These are phyloP conservation scores for Hippotragus niger DNA, from an alignment of 2,113 vertebrate genomes.

Conservation along the genomic window DNA sequence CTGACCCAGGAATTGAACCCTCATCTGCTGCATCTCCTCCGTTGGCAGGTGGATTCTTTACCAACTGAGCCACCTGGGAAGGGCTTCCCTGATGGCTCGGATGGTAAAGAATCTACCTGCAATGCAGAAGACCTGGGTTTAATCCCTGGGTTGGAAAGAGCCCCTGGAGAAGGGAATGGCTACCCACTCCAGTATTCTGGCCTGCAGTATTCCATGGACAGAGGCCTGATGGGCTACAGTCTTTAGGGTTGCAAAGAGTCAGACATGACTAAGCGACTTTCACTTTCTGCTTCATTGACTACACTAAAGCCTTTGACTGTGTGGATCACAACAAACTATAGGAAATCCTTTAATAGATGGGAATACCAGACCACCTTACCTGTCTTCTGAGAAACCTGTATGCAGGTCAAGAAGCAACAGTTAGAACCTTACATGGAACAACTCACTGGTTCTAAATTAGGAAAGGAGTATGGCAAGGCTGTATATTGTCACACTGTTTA, in stretches of 20 bases:
- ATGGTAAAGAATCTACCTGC: neutral
- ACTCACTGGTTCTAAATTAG: neutral
- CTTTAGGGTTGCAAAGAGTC: neutral
- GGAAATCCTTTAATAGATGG: neutral
- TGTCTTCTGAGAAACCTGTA: neutral
- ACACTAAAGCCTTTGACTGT: neutral
- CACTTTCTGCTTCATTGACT: neutral
- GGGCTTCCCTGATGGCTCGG: neutral
- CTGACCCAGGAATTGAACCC: neutral
- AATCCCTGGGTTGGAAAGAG: neutral
- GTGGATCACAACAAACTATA: neutral
- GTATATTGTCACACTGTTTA: neutral
- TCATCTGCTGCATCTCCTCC: neutral
- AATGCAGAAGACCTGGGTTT: neutral
- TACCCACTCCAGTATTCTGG: neutral
- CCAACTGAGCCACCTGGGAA: neutral
- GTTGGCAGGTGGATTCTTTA: neutral
- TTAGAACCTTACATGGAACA: neutral
- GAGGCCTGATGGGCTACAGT: neutral
- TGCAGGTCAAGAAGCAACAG: neutral
- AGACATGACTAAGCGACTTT: neutral
- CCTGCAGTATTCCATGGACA: neutral
- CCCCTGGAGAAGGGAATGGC: neutral
- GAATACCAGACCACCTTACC: neutral
- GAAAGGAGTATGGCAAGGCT: neutral